phyloP scores from a whole-genome alignment of 2,888 invertebrate genomes.

The Adelphocoris suturalis region DNA sequence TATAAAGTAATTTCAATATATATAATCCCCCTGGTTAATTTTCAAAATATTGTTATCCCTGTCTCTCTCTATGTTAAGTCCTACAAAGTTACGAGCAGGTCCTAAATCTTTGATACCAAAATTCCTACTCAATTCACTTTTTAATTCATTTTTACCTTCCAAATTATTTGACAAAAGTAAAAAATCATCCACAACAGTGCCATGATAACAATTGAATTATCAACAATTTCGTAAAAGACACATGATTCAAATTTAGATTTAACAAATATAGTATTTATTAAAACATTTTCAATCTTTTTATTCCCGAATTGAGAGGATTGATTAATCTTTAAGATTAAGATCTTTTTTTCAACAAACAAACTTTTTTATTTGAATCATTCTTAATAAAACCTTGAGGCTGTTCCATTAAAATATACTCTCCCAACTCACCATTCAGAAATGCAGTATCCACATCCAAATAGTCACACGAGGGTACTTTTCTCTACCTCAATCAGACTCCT shows the following conservation, averaged over 20 bases:
- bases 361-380: constrained; percentile 47
- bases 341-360: constrained; percentile 74
- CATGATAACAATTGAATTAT: no score
- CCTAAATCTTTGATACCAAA: no score
- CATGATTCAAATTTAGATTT: no score
- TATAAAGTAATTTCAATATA: background rate
- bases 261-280: no score
- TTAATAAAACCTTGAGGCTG: constrained; percentile 73
- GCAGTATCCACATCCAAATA: constrained; percentile 77
- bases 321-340: constrained; percentile 75
- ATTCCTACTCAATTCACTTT: no score
- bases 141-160: no score
- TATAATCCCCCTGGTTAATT: background rate
- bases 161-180: no score
- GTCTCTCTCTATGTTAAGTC: background rate
- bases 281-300: background rate
- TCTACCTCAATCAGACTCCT: no score
- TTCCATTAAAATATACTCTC: constrained; percentile 76
- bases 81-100: no score
- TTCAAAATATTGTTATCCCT: background rate
- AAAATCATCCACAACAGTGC: no score
- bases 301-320: constrained; percentile 73
- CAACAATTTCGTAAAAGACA: no score
- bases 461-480: no score
- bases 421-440: constrained; percentile 76